Conservation (phyloP, 1,140 invertebrate genomes). For the Pararge aegeria region DNA sequence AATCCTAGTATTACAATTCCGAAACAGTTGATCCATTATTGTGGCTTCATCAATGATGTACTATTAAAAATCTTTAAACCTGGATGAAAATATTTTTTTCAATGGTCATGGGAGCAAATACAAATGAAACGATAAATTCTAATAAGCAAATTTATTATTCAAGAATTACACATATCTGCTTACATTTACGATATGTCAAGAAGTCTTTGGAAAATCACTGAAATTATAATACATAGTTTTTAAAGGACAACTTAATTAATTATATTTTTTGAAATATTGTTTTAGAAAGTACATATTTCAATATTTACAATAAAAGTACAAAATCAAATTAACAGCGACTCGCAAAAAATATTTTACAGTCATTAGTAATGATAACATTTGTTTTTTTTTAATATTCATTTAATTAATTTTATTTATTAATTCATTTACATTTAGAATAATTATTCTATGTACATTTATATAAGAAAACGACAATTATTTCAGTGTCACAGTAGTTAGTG, state of each 20-base stretch:
- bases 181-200: conserved; percentile 74
- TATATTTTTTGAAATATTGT: conserved; percentile 9
- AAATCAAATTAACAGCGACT: conserved; percentile 17
- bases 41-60: no score
- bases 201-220: conserved; percentile 55
- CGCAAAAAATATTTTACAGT: conserved; percentile 27
- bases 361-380: conserved; percentile 21
- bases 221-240: conserved; percentile 16
- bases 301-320: conserved; percentile 26
- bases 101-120: no score
- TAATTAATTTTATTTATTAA: conserved; percentile 11
- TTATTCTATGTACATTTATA: conserved; percentile 27
- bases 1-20: no score
- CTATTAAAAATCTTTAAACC: no score
- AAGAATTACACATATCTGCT: conserved; percentile 67
- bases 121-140: conserved; percentile 31
- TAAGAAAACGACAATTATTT: conserved; percentile 27
- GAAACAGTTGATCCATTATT: no score
- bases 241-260: conserved; percentile 3
- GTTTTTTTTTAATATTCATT: conserved; percentile 12
- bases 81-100: no score
- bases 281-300: conserved; percentile 20
- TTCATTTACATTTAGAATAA: conserved; percentile 30
- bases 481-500: conserved; percentile 15
- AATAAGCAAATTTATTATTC: conserved; percentile 73